Evolutionary conservation across 2,888 invertebrate species (phyloP).

Genomic region (Fissipunctia ypsillon): DNA sequence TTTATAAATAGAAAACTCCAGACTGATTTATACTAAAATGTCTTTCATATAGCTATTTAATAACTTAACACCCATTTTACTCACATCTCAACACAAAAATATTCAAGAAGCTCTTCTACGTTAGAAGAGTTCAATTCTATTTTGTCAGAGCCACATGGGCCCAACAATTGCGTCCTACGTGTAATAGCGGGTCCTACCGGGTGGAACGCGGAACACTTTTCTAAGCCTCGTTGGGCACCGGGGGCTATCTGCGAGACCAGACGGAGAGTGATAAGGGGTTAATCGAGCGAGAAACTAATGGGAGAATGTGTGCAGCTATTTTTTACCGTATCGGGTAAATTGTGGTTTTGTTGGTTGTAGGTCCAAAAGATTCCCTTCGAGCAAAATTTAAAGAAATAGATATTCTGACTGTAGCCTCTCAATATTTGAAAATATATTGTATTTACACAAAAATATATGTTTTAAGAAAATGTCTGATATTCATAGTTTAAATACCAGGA

Average conservation of each 20-base stretch:
- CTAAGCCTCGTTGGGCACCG: conserved; percentile 57
- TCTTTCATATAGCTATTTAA: conserved; percentile 6
- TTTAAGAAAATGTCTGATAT: too few species aligned
- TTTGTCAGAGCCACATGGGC: conserved; percentile 52
- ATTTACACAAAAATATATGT: too few species aligned
- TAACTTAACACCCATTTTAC: neutral
- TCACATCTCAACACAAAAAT: conserved; percentile 25
- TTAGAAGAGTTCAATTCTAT: conserved; percentile 47
- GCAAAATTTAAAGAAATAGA: too few species aligned
- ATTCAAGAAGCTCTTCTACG: conserved; percentile 28
- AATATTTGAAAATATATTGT: too few species aligned
- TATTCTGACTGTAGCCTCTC: too few species aligned
- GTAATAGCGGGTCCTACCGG: conserved; percentile 33
- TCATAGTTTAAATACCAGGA: too few species aligned
- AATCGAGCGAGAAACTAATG: conserved; percentile 51
- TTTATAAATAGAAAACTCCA: neutral
- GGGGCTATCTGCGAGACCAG: conserved; percentile 50
- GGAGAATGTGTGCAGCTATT: conserved; percentile 21
- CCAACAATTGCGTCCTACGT: conserved; percentile 43
- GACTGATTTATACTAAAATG: neutral
- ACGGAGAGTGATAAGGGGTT: conserved; percentile 51
- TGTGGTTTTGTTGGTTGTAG: neutral
- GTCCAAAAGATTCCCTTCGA: too few species aligned
- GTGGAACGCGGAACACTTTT: conserved; percentile 55
- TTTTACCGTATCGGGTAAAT: conserved; percentile 25